phyloP scores from a whole-genome alignment of 2,113 vertebrate species.

The Menura novaehollandiae region DNA sequence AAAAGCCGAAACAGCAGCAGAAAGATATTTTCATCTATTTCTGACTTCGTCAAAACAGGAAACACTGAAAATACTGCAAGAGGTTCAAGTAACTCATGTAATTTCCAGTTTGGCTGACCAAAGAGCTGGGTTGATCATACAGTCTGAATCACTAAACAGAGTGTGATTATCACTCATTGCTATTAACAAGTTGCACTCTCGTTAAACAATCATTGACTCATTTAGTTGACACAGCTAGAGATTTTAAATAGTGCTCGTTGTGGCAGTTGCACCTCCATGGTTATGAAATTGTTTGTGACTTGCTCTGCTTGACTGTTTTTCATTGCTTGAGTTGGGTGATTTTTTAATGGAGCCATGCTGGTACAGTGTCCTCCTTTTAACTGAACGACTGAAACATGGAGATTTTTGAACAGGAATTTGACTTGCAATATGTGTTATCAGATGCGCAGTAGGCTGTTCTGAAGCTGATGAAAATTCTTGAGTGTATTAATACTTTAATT shows the following conservation, averaged over 20 bases:
- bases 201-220: not conserved
- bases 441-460: not conserved
- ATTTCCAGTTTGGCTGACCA: not conserved
- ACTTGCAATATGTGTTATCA: not conserved
- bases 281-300: not conserved
- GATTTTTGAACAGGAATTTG: not conserved
- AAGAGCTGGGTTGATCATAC: not conserved
- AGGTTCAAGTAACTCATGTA: not conserved
- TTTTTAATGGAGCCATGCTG: not conserved
- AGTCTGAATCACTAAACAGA: not conserved
- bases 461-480: not conserved
- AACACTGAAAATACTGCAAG: not conserved
- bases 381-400: not conserved
- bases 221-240: not conserved
- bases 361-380: not conserved
- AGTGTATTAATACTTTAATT: not conserved
- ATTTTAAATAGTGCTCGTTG: not conserved
- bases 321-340: not conserved
- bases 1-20: not conserved
- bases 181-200: not conserved
- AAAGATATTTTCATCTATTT: not conserved
- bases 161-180: not conserved
- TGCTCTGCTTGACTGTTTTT: not conserved
- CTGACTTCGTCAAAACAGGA: not conserved
- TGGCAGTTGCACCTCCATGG: not conserved